phyloP scores from a whole-genome alignment of 1,140 invertebrate species.

The Oreohelix idahoensis region DNA sequence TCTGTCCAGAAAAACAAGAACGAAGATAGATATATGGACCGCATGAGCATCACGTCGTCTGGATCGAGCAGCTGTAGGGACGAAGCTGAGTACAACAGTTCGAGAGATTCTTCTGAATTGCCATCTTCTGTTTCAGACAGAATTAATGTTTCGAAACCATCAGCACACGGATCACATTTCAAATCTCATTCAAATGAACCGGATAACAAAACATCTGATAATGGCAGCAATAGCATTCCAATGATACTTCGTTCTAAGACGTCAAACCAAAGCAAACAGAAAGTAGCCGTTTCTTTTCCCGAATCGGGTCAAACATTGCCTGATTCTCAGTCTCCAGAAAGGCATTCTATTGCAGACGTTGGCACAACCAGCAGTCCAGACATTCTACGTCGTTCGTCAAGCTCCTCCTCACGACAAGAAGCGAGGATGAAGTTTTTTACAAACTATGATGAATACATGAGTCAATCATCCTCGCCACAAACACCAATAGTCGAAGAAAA shows the following conservation, averaged over 20 bases:
- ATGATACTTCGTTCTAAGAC: not conserved
- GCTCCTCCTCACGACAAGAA: conserved; percentile 9
- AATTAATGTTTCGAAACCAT: no score
- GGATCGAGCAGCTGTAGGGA: conserved; percentile 2
- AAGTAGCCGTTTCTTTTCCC: no score
- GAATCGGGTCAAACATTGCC: no score
- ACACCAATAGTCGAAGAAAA: not conserved
- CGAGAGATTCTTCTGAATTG: not conserved
- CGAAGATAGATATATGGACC: conserved; percentile 13
- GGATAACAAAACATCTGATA: no score
- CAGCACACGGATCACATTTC: no score
- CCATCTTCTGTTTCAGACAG: not conserved
- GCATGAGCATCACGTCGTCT: conserved; percentile 25
- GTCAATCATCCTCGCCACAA: not conserved
- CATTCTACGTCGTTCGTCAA: not conserved
- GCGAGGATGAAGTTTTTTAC: conserved; percentile 30
- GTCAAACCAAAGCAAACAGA: no score
- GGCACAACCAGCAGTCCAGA: not conserved
- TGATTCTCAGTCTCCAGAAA: not conserved
- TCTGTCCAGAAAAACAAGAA: not conserved
- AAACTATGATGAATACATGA: conserved; percentile 37
- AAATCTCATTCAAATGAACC: no score
- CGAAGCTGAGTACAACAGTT: not conserved
- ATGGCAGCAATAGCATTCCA: not conserved
- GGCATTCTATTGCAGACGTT: not conserved